Conservation (phyloP, 35 echinoderm and acorn worm genomes). For the Apostichopus californicus region DNA sequence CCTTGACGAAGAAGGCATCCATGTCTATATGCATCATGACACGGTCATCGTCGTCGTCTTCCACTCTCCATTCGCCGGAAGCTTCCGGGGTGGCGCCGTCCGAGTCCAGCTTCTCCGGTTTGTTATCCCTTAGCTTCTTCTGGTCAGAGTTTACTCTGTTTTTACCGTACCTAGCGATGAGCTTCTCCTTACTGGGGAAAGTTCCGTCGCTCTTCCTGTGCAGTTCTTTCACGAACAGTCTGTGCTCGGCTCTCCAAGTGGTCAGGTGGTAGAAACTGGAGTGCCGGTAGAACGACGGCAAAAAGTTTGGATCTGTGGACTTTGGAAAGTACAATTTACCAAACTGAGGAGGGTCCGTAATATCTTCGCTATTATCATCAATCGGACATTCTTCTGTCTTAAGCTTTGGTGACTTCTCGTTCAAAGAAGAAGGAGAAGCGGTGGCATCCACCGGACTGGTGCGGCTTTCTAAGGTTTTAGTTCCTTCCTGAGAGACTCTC, state of each 20-base stretch:
- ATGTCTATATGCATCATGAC: slow-evolving; percentile 97
- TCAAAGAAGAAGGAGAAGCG: no score
- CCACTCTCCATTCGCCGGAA: neutral
- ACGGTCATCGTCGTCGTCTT: neutral
- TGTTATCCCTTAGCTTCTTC: neutral
- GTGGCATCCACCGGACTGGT: no score
- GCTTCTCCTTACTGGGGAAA: slow-evolving; percentile 75
- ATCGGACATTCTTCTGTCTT: no score
- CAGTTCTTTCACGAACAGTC: slow-evolving; percentile 77
- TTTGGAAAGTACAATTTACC: slow-evolving; percentile 25
- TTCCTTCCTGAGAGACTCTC: no score
- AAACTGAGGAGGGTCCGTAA: no score
- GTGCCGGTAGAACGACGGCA: slow-evolving; percentile 87
- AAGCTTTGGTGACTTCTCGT: no score
- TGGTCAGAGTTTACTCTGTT: neutral
- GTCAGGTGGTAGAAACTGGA: slow-evolving; percentile 93
- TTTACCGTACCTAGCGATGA: slow-evolving; percentile 37
- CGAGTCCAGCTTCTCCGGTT: neutral
- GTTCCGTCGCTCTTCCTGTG: slow-evolving; percentile 58
- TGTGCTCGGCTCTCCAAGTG: slow-evolving; percentile 95
- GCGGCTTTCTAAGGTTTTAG: no score
- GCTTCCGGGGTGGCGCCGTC: neutral
- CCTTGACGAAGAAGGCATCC: slow-evolving; percentile 97
- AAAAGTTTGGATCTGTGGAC: slow-evolving; percentile 82
- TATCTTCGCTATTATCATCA: no score